Evolutionary conservation across 1,140 invertebrate species (phyloP).

Genomic region (Triops longicaudatus): DNA sequence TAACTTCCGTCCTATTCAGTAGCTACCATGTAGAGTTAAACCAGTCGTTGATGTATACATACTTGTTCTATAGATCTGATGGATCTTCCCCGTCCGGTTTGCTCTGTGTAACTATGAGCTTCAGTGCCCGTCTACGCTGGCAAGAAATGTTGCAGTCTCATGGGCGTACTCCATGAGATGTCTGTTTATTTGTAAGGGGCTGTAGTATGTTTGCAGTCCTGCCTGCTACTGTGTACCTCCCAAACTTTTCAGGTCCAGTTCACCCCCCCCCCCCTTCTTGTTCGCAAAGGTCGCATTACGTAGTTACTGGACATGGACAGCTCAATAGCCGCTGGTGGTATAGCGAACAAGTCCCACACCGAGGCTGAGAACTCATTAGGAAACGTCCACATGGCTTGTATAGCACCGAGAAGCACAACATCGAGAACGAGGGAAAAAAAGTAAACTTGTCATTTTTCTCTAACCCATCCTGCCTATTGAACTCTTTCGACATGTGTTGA

Average conservation of each 20-base stretch:
- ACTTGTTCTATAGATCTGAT: background rate
- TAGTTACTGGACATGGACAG: background rate
- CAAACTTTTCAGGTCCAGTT: background rate
- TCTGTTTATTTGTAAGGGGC: slow-evolving; percentile 5
- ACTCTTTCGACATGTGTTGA: slow-evolving; percentile 3
- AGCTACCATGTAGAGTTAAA: background rate
- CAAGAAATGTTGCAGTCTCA: slow-evolving; percentile 3
- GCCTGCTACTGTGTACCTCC: background rate
- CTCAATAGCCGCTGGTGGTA: background rate
- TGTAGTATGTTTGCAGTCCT: background rate
- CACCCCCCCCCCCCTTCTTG: background rate
- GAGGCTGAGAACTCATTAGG: background rate
- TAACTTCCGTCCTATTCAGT: slow-evolving; percentile 1
- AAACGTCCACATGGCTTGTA: background rate
- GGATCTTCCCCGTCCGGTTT: background rate
- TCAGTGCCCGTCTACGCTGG: background rate
- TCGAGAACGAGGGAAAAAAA: background rate
- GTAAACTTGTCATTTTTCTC: background rate
- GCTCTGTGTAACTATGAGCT: background rate
- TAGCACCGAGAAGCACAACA: background rate
- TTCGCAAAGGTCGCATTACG: background rate
- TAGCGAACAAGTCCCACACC: background rate
- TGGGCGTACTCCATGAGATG: slow-evolving; percentile 4
- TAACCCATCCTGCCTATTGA: background rate
- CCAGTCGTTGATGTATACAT: background rate